These are phyloP conservation scores for Actinopyga echinites DNA, from an alignment of 53 echinoderm and acorn worm genomes.

Conservation along the genomic window DNA sequence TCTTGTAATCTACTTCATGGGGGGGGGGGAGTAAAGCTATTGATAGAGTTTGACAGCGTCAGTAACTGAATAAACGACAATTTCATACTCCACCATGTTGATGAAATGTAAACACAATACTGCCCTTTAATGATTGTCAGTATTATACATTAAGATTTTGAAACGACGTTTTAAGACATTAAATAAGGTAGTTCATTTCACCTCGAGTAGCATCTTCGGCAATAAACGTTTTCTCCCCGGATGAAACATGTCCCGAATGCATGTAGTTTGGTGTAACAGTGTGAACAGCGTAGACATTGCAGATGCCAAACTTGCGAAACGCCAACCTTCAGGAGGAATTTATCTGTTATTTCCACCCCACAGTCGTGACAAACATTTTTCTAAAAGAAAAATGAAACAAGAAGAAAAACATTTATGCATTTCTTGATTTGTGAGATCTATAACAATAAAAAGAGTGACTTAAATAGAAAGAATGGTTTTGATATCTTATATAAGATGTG, in stretches of 20 bases:
- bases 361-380: constrained; percentile 76
- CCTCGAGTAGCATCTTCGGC: constrained; percentile 84
- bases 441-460: too few relatives aligned
- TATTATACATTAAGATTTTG: background rate
- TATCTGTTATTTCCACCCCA: constrained; percentile 64
- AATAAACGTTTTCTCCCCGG: constrained; percentile 72
- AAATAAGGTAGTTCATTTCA: constrained; percentile 13
- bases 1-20: too few relatives aligned
- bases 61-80: too few relatives aligned
- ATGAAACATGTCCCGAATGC: constrained; percentile 75
- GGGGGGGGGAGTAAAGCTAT: too few relatives aligned
- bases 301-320: constrained; percentile 71
- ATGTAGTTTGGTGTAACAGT: constrained; percentile 64
- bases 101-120: too few relatives aligned
- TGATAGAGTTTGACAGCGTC: too few relatives aligned
- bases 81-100: too few relatives aligned
- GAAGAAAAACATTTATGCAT: background rate
- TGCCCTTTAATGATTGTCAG: too few relatives aligned
- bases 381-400: constrained; percentile 40
- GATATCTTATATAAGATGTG: too few relatives aligned
- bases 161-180: background rate
- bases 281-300: constrained; percentile 69
- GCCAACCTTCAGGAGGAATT: constrained; percentile 80
- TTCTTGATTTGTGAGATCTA: too few relatives aligned
- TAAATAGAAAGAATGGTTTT: too few relatives aligned